Percentiles rank a stretch among this genome's conserved stretches.
Conservation (phyloP, 2,797 vertebrate species). For the Enteromius radiatus region DNA sequence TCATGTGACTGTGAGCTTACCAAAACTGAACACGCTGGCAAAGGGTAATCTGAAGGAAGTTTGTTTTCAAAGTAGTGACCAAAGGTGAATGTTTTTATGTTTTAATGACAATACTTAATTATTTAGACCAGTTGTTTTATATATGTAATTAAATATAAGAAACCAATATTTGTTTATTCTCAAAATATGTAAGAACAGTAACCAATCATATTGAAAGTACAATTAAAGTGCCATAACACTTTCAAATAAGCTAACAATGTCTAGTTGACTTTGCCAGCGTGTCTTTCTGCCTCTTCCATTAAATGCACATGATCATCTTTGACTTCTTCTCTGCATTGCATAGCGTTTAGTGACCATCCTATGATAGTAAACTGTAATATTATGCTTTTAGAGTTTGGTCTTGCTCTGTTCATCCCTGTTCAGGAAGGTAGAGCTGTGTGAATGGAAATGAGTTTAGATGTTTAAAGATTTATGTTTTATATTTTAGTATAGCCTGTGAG, state of each 20-base stretch:
- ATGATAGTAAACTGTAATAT: slow-evolving; percentile 2
- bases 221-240: not conserved
- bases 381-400: slow-evolving; percentile 15
- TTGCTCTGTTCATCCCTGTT: not conserved
- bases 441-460: slow-evolving; percentile 10
- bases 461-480: not conserved
- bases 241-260: not conserved
- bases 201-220: not conserved
- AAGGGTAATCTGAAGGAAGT: slow-evolving; percentile 11
- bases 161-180: no score
- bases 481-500: not conserved
- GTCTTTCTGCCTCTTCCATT: slow-evolving; percentile 13
- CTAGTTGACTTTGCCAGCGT: not conserved
- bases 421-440: slow-evolving; percentile 12
- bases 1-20: slow-evolving; percentile 17
- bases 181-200: not conserved
- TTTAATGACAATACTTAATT: not conserved
- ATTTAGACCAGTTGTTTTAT: not conserved
- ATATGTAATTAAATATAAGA: no score
- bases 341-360: not conserved
- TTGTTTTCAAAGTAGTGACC: not conserved
- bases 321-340: not conserved
- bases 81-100: not conserved
- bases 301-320: not conserved
- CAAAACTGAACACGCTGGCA: slow-evolving; percentile 20